Base-by-base conservation (phyloP, 2,888 invertebrate species). In the Microctonus brassicae region DNA sequence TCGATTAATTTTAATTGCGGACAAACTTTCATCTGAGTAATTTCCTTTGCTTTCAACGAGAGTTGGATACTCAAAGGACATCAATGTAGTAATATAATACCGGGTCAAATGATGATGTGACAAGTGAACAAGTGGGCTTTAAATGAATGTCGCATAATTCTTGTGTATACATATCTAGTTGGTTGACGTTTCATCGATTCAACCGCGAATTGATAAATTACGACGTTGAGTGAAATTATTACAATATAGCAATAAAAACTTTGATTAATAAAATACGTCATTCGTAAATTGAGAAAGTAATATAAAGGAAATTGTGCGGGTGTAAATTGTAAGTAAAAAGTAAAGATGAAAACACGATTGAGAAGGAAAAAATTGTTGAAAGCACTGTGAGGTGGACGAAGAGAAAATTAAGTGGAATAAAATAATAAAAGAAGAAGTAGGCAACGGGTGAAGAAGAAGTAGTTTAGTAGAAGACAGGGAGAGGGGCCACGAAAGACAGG, bases 401-500 rank as follows among this genome's bases (percentile, higher is more conserved):
- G 60, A 24, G 29, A 65, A 47, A 47, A n/a, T 47, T 7, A n/a
- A n/a, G 47, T n/a, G 66, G 33, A 42, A 11, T 66, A 47, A 57
- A 64, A 69, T 62, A 69, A 74, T 73, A 67, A 10, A 29, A 20
- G 70, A 29, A 20, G 70, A n/a, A 52, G 64, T 57, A 65, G 60
- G 70, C 39, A 58, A 70, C 52, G 70, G 73, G 77, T 78, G 75
- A 78, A 76, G 77, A 55, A 24, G 55, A 13, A 60, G 60, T n/a
- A n/a, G n/a, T n/a, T 34, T 34, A 34, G 69, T 67, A 58, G 42
- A 29, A 61, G 61, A 64, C 29, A 29, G 65, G 55, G n/a, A 52
- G 42, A 60, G 17, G 57, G 47, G 65, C 42, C 47, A 69, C 72
- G 29, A 60, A 57, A 66, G 63, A 29, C 72, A 72, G 69, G 76